Evolutionary conservation across 2,113 vertebrate species (phyloP).

Genomic region (Zosterops pallidus): DNA sequence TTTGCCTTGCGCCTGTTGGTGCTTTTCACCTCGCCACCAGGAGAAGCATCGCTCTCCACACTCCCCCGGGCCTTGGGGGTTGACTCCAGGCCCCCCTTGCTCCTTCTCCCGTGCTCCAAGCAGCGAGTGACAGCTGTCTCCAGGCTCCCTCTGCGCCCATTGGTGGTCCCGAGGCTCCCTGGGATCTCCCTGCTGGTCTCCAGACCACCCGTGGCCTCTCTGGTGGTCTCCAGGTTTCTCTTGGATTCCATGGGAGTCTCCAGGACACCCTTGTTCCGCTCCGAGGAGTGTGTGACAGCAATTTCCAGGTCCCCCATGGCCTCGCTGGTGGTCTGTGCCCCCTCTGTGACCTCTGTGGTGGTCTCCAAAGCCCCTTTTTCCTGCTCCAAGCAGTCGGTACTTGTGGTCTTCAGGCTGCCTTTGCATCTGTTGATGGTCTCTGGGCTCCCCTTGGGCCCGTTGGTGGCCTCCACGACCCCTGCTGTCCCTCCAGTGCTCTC

Average conservation of each 20-base stretch:
- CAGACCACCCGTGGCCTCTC: not conserved
- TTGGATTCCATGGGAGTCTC: accelerated
- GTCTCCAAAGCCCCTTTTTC: not conserved
- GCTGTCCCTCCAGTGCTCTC: not conserved
- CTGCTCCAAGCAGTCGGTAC: not conserved
- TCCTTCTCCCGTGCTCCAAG: not conserved
- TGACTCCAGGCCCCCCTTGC: not conserved
- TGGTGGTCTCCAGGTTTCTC: not conserved
- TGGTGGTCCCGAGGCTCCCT: not conserved
- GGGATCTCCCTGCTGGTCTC: not conserved
- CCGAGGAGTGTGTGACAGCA: not conserved
- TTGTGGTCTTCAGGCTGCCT: not conserved
- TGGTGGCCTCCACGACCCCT: not conserved
- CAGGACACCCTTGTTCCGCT: not conserved
- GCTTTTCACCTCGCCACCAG: not conserved
- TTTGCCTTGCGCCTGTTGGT: not conserved
- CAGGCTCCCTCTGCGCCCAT: not conserved
- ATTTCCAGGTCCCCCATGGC: accelerated
- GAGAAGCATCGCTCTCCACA: accelerated
- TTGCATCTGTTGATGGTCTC: not conserved
- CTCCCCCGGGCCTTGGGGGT: too few species aligned
- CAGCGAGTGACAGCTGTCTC: not conserved
- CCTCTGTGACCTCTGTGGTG: not conserved
- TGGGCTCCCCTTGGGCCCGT: accelerated
- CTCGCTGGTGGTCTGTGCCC: not conserved